Evolutionary conservation across 30 jellyfish, hydroid and myxozoan genomes (phyloP).

Genomic region (Catostylus mosaicus): DNA sequence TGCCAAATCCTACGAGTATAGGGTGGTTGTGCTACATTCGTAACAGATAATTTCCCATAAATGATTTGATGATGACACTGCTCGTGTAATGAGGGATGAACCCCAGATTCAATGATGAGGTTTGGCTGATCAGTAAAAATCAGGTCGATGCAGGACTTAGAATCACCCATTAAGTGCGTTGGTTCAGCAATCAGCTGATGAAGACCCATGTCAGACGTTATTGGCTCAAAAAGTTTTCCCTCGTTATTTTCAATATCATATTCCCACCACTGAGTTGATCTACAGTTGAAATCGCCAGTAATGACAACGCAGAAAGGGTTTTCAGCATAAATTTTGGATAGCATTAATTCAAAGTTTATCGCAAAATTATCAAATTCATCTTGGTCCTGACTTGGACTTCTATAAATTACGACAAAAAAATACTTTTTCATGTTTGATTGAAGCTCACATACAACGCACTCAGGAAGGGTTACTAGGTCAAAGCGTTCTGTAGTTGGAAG

Average conservation of each 20-base stretch:
- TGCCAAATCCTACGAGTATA: slow-evolving; percentile 64
- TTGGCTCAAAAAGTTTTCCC: slow-evolving; percentile 57
- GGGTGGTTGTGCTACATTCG: slow-evolving; percentile 47
- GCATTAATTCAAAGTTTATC: slow-evolving; percentile 43
- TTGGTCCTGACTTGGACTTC: slow-evolving; percentile 60
- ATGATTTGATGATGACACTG: slow-evolving; percentile 66
- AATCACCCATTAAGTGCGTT: slow-evolving; percentile 53
- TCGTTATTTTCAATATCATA: slow-evolving; percentile 58
- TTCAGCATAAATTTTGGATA: slow-evolving; percentile 69
- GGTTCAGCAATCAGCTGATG: slow-evolving; percentile 60
- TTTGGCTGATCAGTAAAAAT: slow-evolving; percentile 53
- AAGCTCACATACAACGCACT: slow-evolving; percentile 42
- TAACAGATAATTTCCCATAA: slow-evolving; percentile 36
- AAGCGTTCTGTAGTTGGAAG: slow-evolving; percentile 40
- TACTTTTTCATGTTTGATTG: slow-evolving; percentile 28
- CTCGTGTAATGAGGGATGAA: slow-evolving; percentile 56
- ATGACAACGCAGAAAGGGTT: slow-evolving; percentile 61
- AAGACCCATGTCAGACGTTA: slow-evolving; percentile 46
- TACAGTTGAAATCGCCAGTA: slow-evolving; percentile 67
- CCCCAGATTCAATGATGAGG: slow-evolving; percentile 59
- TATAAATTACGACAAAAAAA: slow-evolving; percentile 25
- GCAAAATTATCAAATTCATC: slow-evolving; percentile 34
- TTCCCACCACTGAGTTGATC: slow-evolving; percentile 64
- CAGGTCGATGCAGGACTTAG: slow-evolving; percentile 57
- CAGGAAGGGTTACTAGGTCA: slow-evolving; percentile 57